Conservation (phyloP, 2,113 vertebrate genomes). For the Tapirus terrestris region DNA sequence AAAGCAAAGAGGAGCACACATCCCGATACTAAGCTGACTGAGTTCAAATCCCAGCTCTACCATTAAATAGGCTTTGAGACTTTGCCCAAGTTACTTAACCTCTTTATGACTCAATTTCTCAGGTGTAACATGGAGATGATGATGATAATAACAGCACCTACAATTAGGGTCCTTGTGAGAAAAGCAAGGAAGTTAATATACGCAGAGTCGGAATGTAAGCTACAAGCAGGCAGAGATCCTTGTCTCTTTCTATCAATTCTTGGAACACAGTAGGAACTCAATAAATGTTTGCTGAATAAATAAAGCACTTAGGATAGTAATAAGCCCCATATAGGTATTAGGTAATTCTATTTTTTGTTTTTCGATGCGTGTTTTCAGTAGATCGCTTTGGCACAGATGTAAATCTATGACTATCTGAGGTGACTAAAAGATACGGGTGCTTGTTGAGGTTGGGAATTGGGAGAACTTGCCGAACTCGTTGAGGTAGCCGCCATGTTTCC, state of each 20-base stretch:
- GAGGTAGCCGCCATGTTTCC: conserved; percentile 95
- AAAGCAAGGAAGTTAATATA: background rate
- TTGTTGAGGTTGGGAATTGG: rapidly evolving
- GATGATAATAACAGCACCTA: background rate
- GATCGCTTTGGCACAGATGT: too few relatives aligned
- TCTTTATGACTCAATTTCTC: background rate
- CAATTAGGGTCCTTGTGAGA: background rate
- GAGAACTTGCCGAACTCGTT: conserved; percentile 92
- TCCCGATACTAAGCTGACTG: rapidly evolving
- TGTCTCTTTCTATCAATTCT: background rate
- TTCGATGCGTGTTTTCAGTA: background rate
- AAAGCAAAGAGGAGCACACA: background rate
- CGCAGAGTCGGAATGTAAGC: background rate
- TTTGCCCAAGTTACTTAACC: background rate
- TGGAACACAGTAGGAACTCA: background rate
- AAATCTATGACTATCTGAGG: background rate
- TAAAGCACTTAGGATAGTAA: background rate
- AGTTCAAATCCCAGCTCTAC: background rate
- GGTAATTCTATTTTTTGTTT: background rate
- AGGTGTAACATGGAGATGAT: background rate
- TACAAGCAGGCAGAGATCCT: background rate
- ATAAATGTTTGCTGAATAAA: background rate
- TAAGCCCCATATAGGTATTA: background rate
- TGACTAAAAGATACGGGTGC: background rate
- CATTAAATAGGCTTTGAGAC: background rate